Evolutionary conservation across 1,140 invertebrate species (phyloP).

Genomic region (Lucilia sericata): DNA sequence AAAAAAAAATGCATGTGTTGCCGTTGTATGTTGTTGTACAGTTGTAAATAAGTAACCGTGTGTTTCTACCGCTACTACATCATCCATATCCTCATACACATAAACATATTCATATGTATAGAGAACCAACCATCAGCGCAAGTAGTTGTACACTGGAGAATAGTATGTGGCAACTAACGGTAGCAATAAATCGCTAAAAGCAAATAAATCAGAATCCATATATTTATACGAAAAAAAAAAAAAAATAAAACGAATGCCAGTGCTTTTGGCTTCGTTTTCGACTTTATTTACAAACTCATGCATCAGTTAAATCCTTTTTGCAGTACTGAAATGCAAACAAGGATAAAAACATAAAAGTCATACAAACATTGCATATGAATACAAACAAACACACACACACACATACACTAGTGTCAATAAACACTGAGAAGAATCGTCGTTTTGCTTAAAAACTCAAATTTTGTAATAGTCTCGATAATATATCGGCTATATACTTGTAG

Average conservation of each 20-base stretch:
- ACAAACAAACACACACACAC: background rate
- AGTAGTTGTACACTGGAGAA: background rate
- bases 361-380: background rate
- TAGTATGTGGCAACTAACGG: slow-evolving; percentile 50
- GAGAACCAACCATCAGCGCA: background rate
- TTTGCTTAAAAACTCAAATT: no score
- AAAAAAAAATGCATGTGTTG: background rate
- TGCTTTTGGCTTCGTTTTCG: slow-evolving; percentile 53
- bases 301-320: slow-evolving; percentile 22
- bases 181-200: slow-evolving; percentile 66
- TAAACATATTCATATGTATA: no score
- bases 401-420: background rate
- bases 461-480: no score
- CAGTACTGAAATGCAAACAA: background rate
- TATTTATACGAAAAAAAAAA: slow-evolving; percentile 44
- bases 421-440: no score
- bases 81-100: no score
- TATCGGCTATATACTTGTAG: no score
- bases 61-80: background rate
- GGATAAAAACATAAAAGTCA: slow-evolving; percentile 17
- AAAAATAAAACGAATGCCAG: slow-evolving; percentile 56
- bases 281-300: slow-evolving; percentile 29
- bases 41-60: background rate
- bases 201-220: slow-evolving; percentile 67
- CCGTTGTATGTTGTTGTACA: no score